Evolutionary conservation across 2,888 invertebrate species (phyloP).

Genomic region (Dascillus cervinus): DNA sequence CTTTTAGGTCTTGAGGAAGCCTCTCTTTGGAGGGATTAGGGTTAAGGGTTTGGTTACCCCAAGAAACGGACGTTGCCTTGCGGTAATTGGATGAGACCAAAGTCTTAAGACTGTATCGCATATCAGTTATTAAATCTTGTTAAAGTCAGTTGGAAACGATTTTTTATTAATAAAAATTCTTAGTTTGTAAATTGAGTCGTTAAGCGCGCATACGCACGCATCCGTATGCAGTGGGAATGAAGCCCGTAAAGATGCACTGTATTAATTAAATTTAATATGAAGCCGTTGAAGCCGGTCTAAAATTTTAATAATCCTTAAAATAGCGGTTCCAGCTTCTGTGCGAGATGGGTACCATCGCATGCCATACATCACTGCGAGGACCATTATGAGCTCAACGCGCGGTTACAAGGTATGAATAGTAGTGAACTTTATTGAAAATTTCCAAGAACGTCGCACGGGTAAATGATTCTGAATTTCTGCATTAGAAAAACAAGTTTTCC

Average conservation of each 20-base stretch:
- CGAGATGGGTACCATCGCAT: conserved; percentile 11
- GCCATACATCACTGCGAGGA: conserved; percentile 24
- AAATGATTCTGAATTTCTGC: too few species aligned
- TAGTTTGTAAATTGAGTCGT: conserved; percentile 8
- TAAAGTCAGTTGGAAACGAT: conserved; percentile 14
- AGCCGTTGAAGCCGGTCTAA: conserved; percentile 24
- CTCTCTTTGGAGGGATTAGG: conserved; percentile 23
- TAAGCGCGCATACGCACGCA: conserved; percentile 14
- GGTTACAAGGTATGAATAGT: too few species aligned
- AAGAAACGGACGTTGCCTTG: conserved; percentile 30
- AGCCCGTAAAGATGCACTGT: conserved; percentile 20
- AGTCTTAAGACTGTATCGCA: conserved; percentile 34
- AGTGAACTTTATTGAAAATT: too few species aligned
- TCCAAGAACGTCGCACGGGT: too few species aligned
- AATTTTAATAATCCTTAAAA: conserved; percentile 31
- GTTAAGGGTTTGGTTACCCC: conserved; percentile 37
- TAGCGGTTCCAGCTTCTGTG: conserved; percentile 15
- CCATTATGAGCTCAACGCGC: conserved; percentile 19
- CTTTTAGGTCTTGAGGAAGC: too few species aligned
- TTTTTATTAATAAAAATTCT: neutral
- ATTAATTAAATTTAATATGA: conserved; percentile 29
- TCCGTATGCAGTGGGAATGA: conserved; percentile 11
- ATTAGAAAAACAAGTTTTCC: too few species aligned
- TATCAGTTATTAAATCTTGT: conserved; percentile 34
- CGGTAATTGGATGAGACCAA: conserved; percentile 38